These are phyloP conservation scores for Conus canariensis DNA, from an alignment of 2,888 invertebrate genomes.

Conservation along the genomic window DNA sequence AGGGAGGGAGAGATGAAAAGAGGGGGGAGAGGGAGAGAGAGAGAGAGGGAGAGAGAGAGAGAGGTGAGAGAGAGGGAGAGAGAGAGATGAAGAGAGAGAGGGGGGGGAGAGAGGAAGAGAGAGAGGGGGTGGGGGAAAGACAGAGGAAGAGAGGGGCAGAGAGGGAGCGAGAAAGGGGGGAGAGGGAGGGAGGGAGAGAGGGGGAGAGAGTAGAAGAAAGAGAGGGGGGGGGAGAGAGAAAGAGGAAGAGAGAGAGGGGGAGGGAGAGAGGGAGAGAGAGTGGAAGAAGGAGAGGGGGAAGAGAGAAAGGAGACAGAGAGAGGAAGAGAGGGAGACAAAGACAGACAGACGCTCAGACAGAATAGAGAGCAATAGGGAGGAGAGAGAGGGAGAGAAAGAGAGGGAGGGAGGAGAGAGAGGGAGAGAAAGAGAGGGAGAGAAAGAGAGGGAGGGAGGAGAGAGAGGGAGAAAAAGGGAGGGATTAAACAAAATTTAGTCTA, in stretches of 20 bases:
- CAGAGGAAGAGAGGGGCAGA: neutral
- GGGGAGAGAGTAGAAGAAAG: neutral
- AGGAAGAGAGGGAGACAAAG: too few relatives aligned
- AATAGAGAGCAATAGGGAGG: neutral
- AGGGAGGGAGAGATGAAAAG: neutral
- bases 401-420: neutral
- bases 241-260: neutral
- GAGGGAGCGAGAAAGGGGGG: neutral
- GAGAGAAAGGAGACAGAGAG: too few relatives aligned
- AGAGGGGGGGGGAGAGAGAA: neutral
- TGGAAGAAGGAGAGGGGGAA: neutral
- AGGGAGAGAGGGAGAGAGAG: neutral
- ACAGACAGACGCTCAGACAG: too few relatives aligned
- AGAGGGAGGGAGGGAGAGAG: neutral
- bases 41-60: neutral
- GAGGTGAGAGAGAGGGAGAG: too few relatives aligned
- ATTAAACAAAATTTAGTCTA: too few relatives aligned
- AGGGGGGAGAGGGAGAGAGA: neutral
- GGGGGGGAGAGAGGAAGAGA: neutral
- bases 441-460: neutral
- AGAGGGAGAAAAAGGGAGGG: neutral
- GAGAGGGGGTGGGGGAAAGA: neutral
- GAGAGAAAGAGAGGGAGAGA: neutral
- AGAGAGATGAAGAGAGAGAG: too few relatives aligned
- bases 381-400: neutral